Evolutionary conservation across 2,797 vertebrate species (phyloP).

Genomic region (Aeoliscus strigatus): DNA sequence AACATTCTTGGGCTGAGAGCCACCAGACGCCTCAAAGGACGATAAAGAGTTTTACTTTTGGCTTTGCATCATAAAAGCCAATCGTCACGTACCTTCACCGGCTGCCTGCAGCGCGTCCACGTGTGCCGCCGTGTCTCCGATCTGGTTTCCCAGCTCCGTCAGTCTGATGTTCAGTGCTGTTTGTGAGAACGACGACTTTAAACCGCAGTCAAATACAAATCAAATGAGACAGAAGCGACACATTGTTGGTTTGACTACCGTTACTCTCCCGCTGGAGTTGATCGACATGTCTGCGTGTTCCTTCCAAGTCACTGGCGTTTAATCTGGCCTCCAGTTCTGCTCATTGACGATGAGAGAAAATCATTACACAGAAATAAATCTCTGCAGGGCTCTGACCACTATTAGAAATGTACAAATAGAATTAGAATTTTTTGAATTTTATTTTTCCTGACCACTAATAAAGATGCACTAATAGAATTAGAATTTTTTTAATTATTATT

Average conservation of each 20-base stretch:
- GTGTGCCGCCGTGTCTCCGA: background rate
- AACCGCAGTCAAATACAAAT: conserved; percentile 20
- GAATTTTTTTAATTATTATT: too few species aligned
- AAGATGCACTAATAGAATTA: too few species aligned
- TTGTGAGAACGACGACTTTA: conserved; percentile 19
- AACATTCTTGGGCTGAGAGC: too few species aligned
- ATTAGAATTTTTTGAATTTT: too few species aligned
- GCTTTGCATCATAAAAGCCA: too few species aligned
- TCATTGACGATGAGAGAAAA: background rate
- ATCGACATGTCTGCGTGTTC: conserved; percentile 7
- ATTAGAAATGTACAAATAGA: too few species aligned
- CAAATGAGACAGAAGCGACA: conserved; percentile 6
- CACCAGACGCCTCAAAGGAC: too few species aligned
- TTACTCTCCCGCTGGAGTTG: conserved; percentile 18
- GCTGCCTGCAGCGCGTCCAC: conserved; percentile 12
- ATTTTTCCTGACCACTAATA: too few species aligned
- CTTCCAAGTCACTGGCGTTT: conserved; percentile 15
- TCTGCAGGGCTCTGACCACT: too few species aligned
- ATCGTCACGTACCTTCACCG: conserved; percentile 9
- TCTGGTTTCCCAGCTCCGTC: conserved; percentile 7
- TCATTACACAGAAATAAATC: background rate
- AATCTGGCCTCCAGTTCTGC: conserved; percentile 23
- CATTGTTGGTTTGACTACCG: conserved; percentile 21
- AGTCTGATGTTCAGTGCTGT: conserved; percentile 4
- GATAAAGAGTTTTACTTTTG: too few species aligned